A percentile compares a stretch with the other conserved stretches of the same genome.
These are phyloP conservation scores for Heliconius congener DNA, from an alignment of 1,140 invertebrate species.

Conservation along the genomic window DNA sequence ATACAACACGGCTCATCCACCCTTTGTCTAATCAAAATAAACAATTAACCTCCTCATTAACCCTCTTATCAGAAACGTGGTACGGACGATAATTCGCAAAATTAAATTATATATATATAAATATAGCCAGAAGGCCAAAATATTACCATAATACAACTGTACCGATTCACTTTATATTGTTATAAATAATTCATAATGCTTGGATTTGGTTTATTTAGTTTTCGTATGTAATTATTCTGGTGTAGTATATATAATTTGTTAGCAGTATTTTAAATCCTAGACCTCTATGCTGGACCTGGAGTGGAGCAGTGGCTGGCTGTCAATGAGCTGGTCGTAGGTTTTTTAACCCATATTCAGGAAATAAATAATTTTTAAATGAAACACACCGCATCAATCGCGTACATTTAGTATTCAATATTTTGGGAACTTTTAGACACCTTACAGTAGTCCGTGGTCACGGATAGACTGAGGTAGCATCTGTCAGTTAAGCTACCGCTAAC, in stretches of 20 bases:
- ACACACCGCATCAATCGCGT: no score
- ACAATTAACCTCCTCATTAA: slow-evolving; percentile 41
- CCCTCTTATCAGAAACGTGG: slow-evolving; percentile 17
- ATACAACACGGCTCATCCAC: neutral
- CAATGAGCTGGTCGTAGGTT: no score
- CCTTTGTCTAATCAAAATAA: slow-evolving; percentile 49
- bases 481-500: no score
- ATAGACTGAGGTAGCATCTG: no score
- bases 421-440: no score
- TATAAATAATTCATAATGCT: slow-evolving; percentile 22
- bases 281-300: no score
- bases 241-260: neutral
- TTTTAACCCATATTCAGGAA: no score
- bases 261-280: no score
- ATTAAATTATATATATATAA: slow-evolving; percentile 11
- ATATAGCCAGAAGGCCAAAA: neutral
- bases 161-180: slow-evolving; percentile 10
- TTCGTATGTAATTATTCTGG: neutral
- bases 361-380: no score
- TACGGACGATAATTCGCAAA: slow-evolving; percentile 21
- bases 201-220: neutral
- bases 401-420: no score
- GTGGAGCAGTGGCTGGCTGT: no score
- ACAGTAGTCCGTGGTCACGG: no score
- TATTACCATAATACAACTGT: slow-evolving; percentile 20